Evolutionary conservation across 2,797 vertebrate species (phyloP).

Genomic region (Cryptoblepharus egeriae): DNA sequence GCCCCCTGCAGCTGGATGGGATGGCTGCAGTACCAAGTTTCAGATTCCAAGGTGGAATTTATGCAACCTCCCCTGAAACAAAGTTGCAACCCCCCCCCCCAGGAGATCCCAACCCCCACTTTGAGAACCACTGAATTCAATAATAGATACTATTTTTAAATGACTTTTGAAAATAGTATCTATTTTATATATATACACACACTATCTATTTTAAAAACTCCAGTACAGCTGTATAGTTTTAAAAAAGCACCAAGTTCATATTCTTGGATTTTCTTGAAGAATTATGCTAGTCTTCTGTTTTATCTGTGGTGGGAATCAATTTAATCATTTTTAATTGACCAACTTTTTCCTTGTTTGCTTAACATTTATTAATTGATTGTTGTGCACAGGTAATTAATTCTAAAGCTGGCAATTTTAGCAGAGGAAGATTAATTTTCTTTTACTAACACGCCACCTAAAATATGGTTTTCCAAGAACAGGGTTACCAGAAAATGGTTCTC

Average conservation of each 20-base stretch:
- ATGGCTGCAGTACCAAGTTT: too few relatives aligned
- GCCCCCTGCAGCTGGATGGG: too few relatives aligned
- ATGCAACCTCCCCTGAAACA: too few relatives aligned
- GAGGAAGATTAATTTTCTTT: constrained; percentile 76
- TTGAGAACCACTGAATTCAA: too few relatives aligned
- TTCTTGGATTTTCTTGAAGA: constrained; percentile 58
- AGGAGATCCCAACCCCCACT: too few relatives aligned
- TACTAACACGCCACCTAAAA: constrained; percentile 70
- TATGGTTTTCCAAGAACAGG: constrained; percentile 61
- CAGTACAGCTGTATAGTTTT: constrained; percentile 63
- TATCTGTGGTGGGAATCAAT: constrained; percentile 74
- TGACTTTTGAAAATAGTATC: too few relatives aligned
- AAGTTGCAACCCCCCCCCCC: too few relatives aligned
- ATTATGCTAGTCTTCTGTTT: constrained; percentile 62
- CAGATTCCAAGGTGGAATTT: too few relatives aligned
- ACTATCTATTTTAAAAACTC: constrained; percentile 76
- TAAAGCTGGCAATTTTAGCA: constrained; percentile 75
- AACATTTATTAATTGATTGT: constrained; percentile 80
- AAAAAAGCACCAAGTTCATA: constrained; percentile 54
- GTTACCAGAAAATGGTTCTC: constrained; percentile 70
- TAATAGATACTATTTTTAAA: too few relatives aligned
- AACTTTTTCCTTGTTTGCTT: constrained; percentile 77
- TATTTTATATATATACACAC: constrained; percentile 69
- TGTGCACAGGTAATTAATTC: constrained; percentile 75
- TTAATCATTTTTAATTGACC: constrained; percentile 78